Conservation (phyloP, 2,888 invertebrate genomes). For the Leptopilina myrica region DNA sequence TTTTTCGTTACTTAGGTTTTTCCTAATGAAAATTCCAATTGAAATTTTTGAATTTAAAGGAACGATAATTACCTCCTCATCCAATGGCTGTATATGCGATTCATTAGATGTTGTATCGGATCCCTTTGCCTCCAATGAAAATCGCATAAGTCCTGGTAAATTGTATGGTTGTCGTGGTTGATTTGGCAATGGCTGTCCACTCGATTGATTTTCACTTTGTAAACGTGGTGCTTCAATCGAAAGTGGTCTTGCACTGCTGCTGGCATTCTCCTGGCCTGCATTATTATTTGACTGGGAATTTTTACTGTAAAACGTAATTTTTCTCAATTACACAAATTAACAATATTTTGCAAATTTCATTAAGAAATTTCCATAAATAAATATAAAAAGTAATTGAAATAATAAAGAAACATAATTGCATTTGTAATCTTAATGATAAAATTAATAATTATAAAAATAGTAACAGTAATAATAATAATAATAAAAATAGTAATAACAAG, state of each 20-base stretch:
- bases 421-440: too few relatives aligned
- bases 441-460: too few relatives aligned
- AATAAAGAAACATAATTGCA: too few relatives aligned
- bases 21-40: not conserved
- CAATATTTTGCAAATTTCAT: too few relatives aligned
- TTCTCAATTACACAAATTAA: too few relatives aligned
- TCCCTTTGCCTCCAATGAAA: slow-evolving; percentile 84
- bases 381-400: too few relatives aligned
- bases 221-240: slow-evolving; percentile 69
- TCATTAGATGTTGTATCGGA: slow-evolving; percentile 79
- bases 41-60: not conserved
- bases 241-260: slow-evolving; percentile 68
- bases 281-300: slow-evolving; percentile 52
- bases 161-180: slow-evolving; percentile 72
- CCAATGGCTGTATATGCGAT: slow-evolving; percentile 79
- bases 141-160: slow-evolving; percentile 82
- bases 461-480: too few relatives aligned
- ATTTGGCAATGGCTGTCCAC: slow-evolving; percentile 58
- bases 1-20: too few relatives aligned
- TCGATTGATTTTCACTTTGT: slow-evolving; percentile 51
- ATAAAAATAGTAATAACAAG: too few relatives aligned
- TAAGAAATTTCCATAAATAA: too few relatives aligned
- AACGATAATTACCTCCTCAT: slow-evolving; percentile 79
- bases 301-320: slow-evolving; percentile 47
- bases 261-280: slow-evolving; percentile 53